Conservation (phyloP, 2,113 vertebrate genomes). For the Toxotes chatareus region DNA sequence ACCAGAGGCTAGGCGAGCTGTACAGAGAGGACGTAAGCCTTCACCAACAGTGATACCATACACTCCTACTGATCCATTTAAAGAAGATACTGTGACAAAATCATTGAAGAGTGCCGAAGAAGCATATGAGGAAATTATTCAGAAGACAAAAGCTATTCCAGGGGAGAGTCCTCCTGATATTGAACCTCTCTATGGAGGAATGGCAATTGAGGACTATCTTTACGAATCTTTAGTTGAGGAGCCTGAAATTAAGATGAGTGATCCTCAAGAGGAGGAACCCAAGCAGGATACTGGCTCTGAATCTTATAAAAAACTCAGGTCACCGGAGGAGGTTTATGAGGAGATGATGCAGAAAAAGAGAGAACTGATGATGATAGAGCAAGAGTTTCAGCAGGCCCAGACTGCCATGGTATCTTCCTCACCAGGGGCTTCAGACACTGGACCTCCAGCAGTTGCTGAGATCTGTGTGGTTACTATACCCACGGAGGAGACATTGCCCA, state of each 20-base stretch:
- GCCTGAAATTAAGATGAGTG: slow-evolving; percentile 80
- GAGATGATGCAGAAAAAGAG: slow-evolving; percentile 89
- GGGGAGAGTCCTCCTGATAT: slow-evolving; percentile 91
- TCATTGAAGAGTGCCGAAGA: slow-evolving; percentile 92
- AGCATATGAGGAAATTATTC: slow-evolving; percentile 94
- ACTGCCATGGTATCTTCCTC: slow-evolving; percentile 85
- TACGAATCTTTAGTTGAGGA: slow-evolving; percentile 96
- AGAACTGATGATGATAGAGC: slow-evolving; percentile 85
- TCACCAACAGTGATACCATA: slow-evolving; percentile 86
- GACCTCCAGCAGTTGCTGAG: slow-evolving; percentile 82
- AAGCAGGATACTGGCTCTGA: slow-evolving; percentile 79
- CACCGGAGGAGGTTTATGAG: slow-evolving; percentile 90
- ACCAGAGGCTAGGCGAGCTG: slow-evolving; percentile 78
- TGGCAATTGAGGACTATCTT: slow-evolving; percentile 98
- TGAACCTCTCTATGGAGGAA: slow-evolving; percentile 95
- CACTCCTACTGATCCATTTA: slow-evolving; percentile 86
- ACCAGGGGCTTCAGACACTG: slow-evolving; percentile 77
- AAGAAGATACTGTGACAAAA: slow-evolving; percentile 78
- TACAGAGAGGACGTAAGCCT: slow-evolving; percentile 83
- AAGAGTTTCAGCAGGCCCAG: slow-evolving; percentile 86
- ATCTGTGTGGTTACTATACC: slow-evolving; percentile 91
- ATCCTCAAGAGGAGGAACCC: slow-evolving; percentile 79
- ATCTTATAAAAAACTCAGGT: slow-evolving; percentile 85
- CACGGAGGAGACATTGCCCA: slow-evolving; percentile 80
- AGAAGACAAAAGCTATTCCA: slow-evolving; percentile 88